Percentiles rank a stretch among this genome's conserved stretches.
These are phyloP conservation scores for Mythimna loreyi DNA, from an alignment of 2,888 invertebrate species.

Conservation along the genomic window DNA sequence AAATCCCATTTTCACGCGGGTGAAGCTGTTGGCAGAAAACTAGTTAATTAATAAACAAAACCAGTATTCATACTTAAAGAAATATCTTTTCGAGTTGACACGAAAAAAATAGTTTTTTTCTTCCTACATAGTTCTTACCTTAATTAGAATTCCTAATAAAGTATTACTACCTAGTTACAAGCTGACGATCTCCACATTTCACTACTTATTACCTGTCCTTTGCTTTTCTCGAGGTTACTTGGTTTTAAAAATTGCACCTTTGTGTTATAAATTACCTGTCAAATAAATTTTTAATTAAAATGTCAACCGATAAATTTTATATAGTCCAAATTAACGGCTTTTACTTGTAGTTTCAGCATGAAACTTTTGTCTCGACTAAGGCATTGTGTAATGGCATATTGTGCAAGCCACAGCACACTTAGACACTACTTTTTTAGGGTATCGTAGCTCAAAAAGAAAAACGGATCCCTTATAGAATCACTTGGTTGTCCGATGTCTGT, in stretches of 20 bases:
- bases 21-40: too few species aligned
- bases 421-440: too few species aligned
- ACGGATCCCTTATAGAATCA: too few species aligned
- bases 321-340: neutral
- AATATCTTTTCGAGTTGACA: too few species aligned
- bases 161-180: neutral
- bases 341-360: neutral
- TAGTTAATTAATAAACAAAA: too few species aligned
- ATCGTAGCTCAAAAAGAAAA: too few species aligned
- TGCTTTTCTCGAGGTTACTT: neutral
- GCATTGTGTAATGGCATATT: neutral
- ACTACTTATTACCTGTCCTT: neutral
- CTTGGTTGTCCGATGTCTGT: too few species aligned
- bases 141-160: neutral
- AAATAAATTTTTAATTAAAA: constrained; percentile 16
- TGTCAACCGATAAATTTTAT: constrained; percentile 5
- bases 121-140: too few species aligned
- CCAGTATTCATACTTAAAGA: too few species aligned
- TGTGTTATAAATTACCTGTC: neutral
- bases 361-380: constrained; percentile 2
- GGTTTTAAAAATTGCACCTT: neutral
- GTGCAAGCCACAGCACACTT: neutral
- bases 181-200: neutral
- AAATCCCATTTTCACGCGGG: too few species aligned
- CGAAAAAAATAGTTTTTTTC: too few species aligned